Percentiles rank a stretch among this genome's conserved stretches.
phyloP scores from a whole-genome alignment of 2,113 vertebrate species.

The Mesocricetus auratus region DNA sequence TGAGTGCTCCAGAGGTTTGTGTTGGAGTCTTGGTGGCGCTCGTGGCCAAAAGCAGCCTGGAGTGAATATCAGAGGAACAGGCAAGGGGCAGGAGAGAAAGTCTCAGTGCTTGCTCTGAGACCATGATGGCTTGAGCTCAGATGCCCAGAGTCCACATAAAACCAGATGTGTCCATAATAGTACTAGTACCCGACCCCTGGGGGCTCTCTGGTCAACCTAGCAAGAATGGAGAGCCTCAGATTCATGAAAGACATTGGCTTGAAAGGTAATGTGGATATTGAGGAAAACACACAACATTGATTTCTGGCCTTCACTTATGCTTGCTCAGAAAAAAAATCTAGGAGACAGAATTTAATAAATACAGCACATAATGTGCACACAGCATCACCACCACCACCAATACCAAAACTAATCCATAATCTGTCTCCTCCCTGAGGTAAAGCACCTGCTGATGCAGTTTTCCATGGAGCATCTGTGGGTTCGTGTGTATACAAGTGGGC shows the following conservation, averaged over 20 bases:
- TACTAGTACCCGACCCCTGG: too few species aligned
- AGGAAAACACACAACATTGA: background rate
- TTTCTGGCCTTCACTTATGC: background rate
- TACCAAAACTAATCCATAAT: background rate
- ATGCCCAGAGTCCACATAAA: background rate
- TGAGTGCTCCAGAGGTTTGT: accelerated
- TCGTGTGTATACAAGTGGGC: accelerated
- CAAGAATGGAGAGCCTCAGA: too few species aligned
- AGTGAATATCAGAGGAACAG: accelerated
- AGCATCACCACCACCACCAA: too few species aligned
- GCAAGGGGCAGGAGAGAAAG: background rate
- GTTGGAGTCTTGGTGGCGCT: accelerated
- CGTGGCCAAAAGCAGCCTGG: background rate
- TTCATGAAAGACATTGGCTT: background rate
- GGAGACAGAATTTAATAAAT: background rate
- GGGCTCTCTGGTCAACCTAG: background rate
- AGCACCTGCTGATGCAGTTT: too few species aligned
- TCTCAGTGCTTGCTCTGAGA: background rate
- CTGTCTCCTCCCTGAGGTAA: background rate
- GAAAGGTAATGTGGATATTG: background rate
- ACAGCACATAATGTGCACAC: background rate
- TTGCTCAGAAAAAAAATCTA: background rate
- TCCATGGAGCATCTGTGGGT: too few species aligned
- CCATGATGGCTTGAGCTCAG: background rate
- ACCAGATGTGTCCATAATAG: too few species aligned